Conservation (phyloP, 2,888 invertebrate species). For the Hemithea aestivaria region DNA sequence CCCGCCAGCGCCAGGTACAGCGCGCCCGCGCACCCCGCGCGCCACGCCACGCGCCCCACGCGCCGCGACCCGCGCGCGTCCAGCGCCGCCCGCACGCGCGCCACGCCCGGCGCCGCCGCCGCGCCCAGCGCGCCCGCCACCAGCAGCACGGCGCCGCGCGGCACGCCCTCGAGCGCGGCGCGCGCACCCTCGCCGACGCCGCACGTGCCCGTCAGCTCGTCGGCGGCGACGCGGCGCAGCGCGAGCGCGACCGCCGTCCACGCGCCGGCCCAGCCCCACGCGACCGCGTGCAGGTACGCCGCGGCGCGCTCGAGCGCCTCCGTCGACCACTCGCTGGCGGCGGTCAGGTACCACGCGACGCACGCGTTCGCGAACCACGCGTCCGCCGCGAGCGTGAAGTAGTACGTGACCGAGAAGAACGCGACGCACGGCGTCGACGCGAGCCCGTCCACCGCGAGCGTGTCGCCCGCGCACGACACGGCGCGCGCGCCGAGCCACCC, state of each 20-base stretch:
- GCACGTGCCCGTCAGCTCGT: constrained; percentile 90
- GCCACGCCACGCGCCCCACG: constrained; percentile 84
- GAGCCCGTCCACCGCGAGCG: constrained; percentile 69
- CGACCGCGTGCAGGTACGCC: constrained; percentile 90
- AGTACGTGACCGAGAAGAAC: constrained; percentile 86
- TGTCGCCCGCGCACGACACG: constrained; percentile 54
- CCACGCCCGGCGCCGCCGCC: constrained; percentile 87
- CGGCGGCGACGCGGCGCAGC: constrained; percentile 86
- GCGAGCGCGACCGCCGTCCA: constrained; percentile 91
- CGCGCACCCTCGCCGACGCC: constrained; percentile 82
- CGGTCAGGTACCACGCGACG: constrained; percentile 93
- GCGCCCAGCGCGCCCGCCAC: constrained; percentile 85
- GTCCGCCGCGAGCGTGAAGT: constrained; percentile 88
- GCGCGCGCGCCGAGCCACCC: constrained; percentile 77
- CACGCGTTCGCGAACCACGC: constrained; percentile 94
- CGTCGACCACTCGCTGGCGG: constrained; percentile 95
- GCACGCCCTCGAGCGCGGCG: constrained; percentile 80
- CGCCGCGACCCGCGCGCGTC: constrained; percentile 81
- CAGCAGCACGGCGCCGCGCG: constrained; percentile 81
- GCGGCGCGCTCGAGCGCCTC: constrained; percentile 93
- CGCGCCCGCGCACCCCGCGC: constrained; percentile 88
- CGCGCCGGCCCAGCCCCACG: constrained; percentile 93
- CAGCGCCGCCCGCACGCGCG: constrained; percentile 83
- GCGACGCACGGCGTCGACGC: constrained; percentile 83
- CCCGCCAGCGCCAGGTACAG: constrained; percentile 87